Percentiles rank a stretch among this genome's conserved stretches.
Conservation (phyloP, 2,888 invertebrate genomes). For the Dryobotodes eremita region DNA sequence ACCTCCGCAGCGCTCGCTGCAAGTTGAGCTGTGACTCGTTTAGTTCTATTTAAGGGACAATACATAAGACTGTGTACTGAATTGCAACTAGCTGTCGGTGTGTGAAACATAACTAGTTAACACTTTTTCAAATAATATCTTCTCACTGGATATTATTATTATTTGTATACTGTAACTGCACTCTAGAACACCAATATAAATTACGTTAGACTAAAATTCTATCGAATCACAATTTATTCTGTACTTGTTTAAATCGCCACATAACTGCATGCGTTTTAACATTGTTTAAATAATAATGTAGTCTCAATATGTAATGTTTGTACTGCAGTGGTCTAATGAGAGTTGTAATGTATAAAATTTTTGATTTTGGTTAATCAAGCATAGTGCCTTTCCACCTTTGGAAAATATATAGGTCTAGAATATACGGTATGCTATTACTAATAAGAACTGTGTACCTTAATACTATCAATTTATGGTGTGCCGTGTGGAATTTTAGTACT, state of each 20-base stretch:
- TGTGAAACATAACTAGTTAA: conserved; percentile 71
- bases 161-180: conserved; percentile 71
- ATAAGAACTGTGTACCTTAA: conserved; percentile 73
- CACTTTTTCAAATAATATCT: conserved; percentile 63
- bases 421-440: conserved; percentile 72
- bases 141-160: conserved; percentile 68
- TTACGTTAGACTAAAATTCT: conserved; percentile 65
- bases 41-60: conserved; percentile 78
- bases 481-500: conserved; percentile 67
- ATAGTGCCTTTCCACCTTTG: conserved; percentile 88
- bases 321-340: conserved; percentile 46
- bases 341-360: conserved; percentile 61
- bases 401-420: conserved; percentile 77
- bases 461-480: conserved; percentile 66
- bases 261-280: conserved; percentile 58
- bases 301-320: conserved; percentile 54
- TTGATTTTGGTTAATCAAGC: conserved; percentile 80
- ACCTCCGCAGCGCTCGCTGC: conserved; percentile 60
- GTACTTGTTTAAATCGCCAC: conserved; percentile 63
- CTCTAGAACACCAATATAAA: conserved; percentile 72
- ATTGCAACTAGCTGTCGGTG: conserved; percentile 73
- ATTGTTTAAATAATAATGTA: conserved; percentile 54
- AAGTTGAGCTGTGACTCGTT: conserved; percentile 80
- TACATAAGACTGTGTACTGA: conserved; percentile 82
- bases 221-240: conserved; percentile 55